These are phyloP conservation scores for Drosophila malerkotliana DNA, from an alignment of 1,140 invertebrate genomes.

Conservation along the genomic window DNA sequence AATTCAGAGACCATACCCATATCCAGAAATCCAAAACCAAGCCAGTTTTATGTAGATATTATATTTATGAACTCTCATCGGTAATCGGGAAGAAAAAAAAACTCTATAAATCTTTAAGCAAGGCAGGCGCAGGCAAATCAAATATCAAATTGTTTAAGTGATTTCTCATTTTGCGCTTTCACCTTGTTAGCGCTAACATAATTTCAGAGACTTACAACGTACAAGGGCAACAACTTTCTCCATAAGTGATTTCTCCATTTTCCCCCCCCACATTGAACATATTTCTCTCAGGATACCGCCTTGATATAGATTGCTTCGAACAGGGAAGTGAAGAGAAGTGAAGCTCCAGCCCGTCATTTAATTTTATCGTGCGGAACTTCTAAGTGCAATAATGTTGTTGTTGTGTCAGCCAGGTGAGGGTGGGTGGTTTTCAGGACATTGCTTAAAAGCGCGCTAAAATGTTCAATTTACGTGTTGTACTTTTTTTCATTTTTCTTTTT, in stretches of 20 bases:
- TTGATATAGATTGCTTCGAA: conserved; percentile 74
- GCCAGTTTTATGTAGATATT: conserved; percentile 56
- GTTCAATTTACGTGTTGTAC: conserved; percentile 75
- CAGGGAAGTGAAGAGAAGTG: conserved; percentile 20
- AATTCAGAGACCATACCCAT: conserved; percentile 35
- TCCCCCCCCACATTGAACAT: neutral
- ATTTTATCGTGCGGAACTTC: conserved; percentile 80
- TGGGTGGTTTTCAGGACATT: conserved; percentile 32
- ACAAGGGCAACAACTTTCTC: conserved; percentile 49
- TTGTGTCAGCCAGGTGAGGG: conserved; percentile 47
- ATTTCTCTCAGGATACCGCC: conserved; percentile 29
- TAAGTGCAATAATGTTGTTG: conserved; percentile 70
- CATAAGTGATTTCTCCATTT: conserved; percentile 71
- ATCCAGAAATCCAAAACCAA: conserved; percentile 57
- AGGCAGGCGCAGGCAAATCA: conserved; percentile 57
- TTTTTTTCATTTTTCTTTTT: conserved; percentile 14
- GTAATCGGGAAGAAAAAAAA: neutral
- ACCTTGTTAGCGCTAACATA: conserved; percentile 79
- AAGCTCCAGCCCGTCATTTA: conserved; percentile 70
- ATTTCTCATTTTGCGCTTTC: conserved; percentile 80
- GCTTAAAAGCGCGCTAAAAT: conserved; percentile 81
- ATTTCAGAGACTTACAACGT: conserved; percentile 48
- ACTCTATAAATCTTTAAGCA: conserved; percentile 74
- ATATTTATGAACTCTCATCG: conserved; percentile 65
- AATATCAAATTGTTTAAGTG: conserved; percentile 81